Base-by-base conservation (phyloP, 2,888 invertebrate species). In the Melinaea marsaeus region DNA sequence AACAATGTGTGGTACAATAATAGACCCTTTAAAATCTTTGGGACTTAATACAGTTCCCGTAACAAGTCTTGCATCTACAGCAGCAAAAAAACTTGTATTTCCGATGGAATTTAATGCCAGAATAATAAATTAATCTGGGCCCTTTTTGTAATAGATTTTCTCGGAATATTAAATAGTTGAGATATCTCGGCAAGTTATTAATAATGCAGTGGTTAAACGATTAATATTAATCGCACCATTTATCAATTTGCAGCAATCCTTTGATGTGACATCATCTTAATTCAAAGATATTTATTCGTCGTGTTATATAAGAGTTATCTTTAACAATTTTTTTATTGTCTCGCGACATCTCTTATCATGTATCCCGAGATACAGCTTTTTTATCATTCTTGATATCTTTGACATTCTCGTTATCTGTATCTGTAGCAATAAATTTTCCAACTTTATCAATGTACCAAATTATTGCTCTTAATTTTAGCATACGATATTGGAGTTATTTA, bases 251-350 rank as follows among this genome's bases (percentile, higher is more conserved):
- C 67, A 66, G 64, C 66, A 67, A 73, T 70, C 72, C 83, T 85
- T 85, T 84, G 84, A 85, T 76, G 80, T 81, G 61, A 58, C 72
- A 75, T 74, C 61, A 61, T 61, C 58, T 59, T 60, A 56, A 57
- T 33, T 42, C 42, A 13, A 55, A 58, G 54, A 48, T 57, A 62
- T 61, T 64, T 60, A 55, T 54, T 6, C 48, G 56, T 65, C 59
- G 62, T 64, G 62, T 61, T 59, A 67, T 62, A 62, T 58, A 62
- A 64, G 61, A 69, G 54, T 60, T 60, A 67, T 65, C 32, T 48
- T 45, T 58, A 51, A 47, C 42, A 54, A 63, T 67, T 70, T 64
- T 65, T 64, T 64, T 61, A 57, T 61, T 64, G 65, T 65, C 61
- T 60, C 51, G 51, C 22, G 7, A 32, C 48, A 55, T 55, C 33